Evolutionary conservation across 2,888 invertebrate genomes (phyloP).

Genomic region (Buathra laborator): DNA sequence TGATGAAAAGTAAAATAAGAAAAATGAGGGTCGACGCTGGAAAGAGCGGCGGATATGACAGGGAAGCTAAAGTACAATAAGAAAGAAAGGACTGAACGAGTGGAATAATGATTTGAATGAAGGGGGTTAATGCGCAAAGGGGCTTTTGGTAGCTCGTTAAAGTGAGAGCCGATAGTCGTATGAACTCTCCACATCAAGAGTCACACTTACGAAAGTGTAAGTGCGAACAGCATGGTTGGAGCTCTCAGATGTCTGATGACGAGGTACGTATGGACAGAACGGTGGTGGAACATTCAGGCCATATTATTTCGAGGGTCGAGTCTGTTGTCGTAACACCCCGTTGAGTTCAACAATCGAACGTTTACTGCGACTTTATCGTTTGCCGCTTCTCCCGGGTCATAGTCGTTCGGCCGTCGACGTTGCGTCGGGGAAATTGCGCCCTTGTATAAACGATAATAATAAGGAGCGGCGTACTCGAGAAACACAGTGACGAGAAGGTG

Average conservation of each 20-base stretch:
- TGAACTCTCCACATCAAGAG: conserved; percentile 21
- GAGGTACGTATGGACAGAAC: neutral
- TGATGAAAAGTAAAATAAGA: conserved; percentile 54
- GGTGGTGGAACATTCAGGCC: neutral
- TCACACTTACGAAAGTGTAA: neutral
- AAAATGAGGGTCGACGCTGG: conserved; percentile 42
- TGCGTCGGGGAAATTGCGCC: conserved; percentile 54
- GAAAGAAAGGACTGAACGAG: neutral
- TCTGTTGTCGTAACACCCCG: conserved; percentile 63
- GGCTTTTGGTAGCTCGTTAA: conserved; percentile 33
- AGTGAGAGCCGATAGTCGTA: conserved; percentile 41
- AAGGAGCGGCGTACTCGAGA: conserved; percentile 58
- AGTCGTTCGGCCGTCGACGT: conserved; percentile 30
- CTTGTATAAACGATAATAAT: conserved; percentile 65
- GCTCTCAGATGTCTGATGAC: conserved; percentile 34
- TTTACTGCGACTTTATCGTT: conserved; percentile 74
- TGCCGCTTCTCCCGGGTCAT: conserved; percentile 57
- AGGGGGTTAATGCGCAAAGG: conserved; percentile 12
- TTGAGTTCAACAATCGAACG: conserved; percentile 73
- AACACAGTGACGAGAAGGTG: conserved; percentile 46
- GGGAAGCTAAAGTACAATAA: conserved; percentile 45
- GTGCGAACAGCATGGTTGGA: neutral
- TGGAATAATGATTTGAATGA: conserved; percentile 32
- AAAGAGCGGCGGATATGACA: conserved; percentile 24
- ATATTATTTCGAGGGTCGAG: conserved; percentile 60